These are phyloP conservation scores for Cheirogaleus medius DNA, from an alignment of 2,113 vertebrate genomes.

Conservation along the genomic window DNA sequence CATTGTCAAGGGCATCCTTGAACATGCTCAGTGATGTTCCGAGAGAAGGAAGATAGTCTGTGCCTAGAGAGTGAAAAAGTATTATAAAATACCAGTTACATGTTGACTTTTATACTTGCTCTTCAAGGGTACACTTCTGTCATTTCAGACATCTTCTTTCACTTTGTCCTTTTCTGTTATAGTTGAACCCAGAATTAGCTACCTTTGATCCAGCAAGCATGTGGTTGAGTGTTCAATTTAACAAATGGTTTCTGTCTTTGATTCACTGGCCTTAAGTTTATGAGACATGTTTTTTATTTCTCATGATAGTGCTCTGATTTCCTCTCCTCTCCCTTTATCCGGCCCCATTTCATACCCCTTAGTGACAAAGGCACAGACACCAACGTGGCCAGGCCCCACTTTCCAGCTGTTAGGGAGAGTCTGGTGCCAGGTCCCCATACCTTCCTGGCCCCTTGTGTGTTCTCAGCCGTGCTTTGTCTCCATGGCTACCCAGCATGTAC, in stretches of 20 bases:
- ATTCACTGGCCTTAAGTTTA: not conserved
- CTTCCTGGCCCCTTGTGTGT: not conserved
- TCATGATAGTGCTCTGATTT: not conserved
- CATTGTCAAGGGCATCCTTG: not conserved
- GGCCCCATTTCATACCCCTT: not conserved
- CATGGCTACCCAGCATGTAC: not conserved
- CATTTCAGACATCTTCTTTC: not conserved
- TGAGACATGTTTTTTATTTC: not conserved
- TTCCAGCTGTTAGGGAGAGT: not conserved
- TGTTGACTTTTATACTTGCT: not conserved
- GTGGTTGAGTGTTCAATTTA: not conserved
- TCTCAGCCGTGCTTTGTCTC: not conserved
- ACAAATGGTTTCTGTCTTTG: not conserved
- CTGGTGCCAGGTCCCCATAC: not conserved
- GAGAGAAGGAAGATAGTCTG: not conserved
- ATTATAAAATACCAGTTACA: not conserved
- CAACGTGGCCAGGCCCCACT: not conserved
- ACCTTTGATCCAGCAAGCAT: not conserved
- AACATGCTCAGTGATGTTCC: not conserved
- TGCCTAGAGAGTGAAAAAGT: not conserved
- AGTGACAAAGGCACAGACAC: not conserved
- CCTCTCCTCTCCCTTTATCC: not conserved
- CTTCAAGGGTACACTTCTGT: not conserved
- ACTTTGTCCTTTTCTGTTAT: not conserved
- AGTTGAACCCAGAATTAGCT: not conserved